A percentile compares a stretch with the other conserved stretches of the same genome.
These are phyloP conservation scores for Hozukius guyotensis DNA, from an alignment of 2,797 vertebrate species.

Conservation along the genomic window DNA sequence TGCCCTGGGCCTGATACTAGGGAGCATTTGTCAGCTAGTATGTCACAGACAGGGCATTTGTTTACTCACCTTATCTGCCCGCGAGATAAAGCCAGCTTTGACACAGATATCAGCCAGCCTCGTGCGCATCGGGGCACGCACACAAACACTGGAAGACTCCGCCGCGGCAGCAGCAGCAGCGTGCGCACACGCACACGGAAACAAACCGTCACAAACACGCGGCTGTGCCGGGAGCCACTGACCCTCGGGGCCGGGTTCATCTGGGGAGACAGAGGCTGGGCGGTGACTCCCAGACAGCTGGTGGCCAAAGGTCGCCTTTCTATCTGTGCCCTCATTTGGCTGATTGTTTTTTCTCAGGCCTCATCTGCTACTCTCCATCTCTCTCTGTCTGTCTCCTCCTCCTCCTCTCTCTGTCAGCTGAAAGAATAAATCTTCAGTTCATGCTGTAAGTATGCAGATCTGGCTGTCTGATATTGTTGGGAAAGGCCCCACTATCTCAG, in stretches of 20 bases:
- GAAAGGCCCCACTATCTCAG: slow-evolving; percentile 7
- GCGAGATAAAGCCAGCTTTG: slow-evolving; percentile 72
- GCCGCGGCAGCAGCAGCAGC: too few species aligned
- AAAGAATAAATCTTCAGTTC: slow-evolving; percentile 45
- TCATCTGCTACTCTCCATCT: slow-evolving; percentile 58
- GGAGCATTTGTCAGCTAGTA: slow-evolving; percentile 43
- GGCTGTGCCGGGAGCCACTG: slow-evolving; percentile 46
- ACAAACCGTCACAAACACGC: slow-evolving; percentile 14
- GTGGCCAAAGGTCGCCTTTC: slow-evolving; percentile 74
- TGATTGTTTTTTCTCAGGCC: slow-evolving; percentile 70
- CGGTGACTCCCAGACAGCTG: slow-evolving; percentile 75
- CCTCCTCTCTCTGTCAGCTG: slow-evolving; percentile 24
- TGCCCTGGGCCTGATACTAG: not conserved
- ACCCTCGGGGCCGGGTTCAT: slow-evolving; percentile 65
- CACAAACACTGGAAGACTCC: slow-evolving; percentile 43
- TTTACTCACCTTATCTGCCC: slow-evolving; percentile 74
- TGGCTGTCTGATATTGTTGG: slow-evolving; percentile 8
- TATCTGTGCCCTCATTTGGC: slow-evolving; percentile 72
- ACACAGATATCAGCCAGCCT: slow-evolving; percentile 60
- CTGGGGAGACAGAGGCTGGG: slow-evolving; percentile 68
- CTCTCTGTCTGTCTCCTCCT: not conserved
- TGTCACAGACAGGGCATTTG: slow-evolving; percentile 52
- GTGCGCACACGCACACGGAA: not conserved
- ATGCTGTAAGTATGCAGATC: slow-evolving; percentile 36
- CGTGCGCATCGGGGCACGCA: slow-evolving; percentile 10